phyloP scores from a whole-genome alignment of 2,888 invertebrate species.

The Opisthograptis luteolata region DNA sequence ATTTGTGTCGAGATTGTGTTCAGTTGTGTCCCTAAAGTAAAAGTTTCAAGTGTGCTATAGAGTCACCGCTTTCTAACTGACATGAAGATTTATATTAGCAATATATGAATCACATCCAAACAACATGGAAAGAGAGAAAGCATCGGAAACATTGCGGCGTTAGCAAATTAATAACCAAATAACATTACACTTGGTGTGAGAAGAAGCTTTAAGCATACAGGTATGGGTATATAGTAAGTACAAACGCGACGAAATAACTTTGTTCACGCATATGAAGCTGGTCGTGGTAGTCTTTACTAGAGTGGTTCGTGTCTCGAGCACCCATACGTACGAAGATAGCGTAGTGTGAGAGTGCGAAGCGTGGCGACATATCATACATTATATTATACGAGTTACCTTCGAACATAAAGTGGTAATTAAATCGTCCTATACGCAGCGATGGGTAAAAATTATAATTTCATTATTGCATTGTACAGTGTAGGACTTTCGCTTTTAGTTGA shows the following conservation, averaged over 20 bases:
- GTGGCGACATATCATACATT: slow-evolving; percentile 57
- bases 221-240: neutral
- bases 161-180: slow-evolving; percentile 4
- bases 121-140: neutral
- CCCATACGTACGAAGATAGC: slow-evolving; percentile 7
- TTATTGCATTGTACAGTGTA: slow-evolving; percentile 47
- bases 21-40: too few species aligned
- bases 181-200: slow-evolving; percentile 9
- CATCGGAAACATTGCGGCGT: neutral
- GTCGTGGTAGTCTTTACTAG: too few species aligned
- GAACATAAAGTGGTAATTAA: slow-evolving; percentile 90
- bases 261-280: too few species aligned
- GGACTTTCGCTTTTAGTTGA: slow-evolving; percentile 6
- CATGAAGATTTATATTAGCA: neutral
- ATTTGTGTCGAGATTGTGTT: too few species aligned
- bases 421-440: slow-evolving; percentile 87
- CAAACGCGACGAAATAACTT: neutral
- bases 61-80: neutral
- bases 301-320: slow-evolving; percentile 6
- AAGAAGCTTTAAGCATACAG: slow-evolving; percentile 32
- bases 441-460: slow-evolving; percentile 67
- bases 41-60: too few species aligned
- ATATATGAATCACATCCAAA: neutral
- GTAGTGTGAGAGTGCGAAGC: slow-evolving; percentile 46
- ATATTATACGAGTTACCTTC: slow-evolving; percentile 85